A percentile compares a stretch with the other conserved stretches of the same genome.
Evolutionary conservation across 2,888 invertebrate genomes (phyloP).

Genomic region (Pachycephus smyrnensis): DNA sequence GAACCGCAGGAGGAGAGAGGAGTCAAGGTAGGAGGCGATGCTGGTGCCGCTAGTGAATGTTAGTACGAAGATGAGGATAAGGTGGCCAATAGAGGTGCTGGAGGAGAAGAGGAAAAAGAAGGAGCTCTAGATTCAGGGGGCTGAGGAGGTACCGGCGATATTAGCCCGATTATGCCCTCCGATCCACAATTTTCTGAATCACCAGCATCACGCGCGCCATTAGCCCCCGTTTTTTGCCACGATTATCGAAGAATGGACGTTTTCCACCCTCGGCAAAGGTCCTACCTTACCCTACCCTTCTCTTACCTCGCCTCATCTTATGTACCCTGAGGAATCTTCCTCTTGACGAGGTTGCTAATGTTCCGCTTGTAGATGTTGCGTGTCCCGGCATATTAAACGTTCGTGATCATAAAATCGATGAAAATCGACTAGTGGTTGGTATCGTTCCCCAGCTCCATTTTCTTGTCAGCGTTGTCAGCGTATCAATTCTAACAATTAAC

Average conservation of each 20-base stretch:
- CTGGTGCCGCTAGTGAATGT: background rate
- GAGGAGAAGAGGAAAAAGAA: conserved; percentile 18
- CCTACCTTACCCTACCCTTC: conserved; percentile 2
- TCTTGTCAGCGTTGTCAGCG: background rate
- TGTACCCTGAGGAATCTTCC: conserved; percentile 8
- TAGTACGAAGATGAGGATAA: background rate
- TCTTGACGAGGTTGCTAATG: conserved; percentile 49
- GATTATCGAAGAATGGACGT: conserved; percentile 37
- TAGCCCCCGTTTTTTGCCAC: conserved; percentile 36
- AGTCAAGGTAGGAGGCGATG: background rate
- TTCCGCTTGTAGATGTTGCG: conserved; percentile 53
- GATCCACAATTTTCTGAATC: conserved; percentile 57
- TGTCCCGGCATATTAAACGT: conserved; percentile 59
- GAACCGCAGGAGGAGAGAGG: conserved; percentile 9
- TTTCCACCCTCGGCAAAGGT: conserved; percentile 1
- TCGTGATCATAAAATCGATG: conserved; percentile 41
- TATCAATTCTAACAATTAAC: no score
- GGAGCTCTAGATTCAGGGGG: conserved; percentile 27
- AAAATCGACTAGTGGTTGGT: conserved; percentile 1
- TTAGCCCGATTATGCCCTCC: conserved; percentile 55
- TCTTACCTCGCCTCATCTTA: background rate
- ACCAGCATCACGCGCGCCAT: conserved; percentile 46
- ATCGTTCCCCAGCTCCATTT: background rate
- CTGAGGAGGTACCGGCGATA: conserved; percentile 43
- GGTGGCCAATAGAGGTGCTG: background rate